Base-by-base conservation (phyloP, 2,113 vertebrate genomes). In the Syrmaticus mikado region DNA sequence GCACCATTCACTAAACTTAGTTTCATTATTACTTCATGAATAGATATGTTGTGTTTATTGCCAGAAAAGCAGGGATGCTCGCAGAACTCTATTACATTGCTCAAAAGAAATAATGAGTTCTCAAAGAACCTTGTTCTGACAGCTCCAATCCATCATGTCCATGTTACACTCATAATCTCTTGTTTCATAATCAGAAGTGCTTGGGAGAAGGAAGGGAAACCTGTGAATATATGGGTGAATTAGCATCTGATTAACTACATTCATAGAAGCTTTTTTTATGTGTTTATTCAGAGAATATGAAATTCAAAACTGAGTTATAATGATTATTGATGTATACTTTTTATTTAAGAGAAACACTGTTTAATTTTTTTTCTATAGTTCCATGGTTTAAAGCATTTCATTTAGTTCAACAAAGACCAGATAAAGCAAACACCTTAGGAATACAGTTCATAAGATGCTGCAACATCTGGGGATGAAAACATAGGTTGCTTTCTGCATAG, bases 51-150 rank as follows among this genome's bases (percentile, higher is more conserved):
- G 12, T 65, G 83, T 90, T 25, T 32, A 20, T 62, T 38, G 53
- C 41, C 18, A 53, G 57, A 53, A 40, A 67, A 71, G 20, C 38
- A 70, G 22, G 8, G 4, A 10, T 65, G 20, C 64, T 87, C 52
- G 22, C 62, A 75, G 71, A 60, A 88, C 52, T 38, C 40, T 92
- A 34, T 67, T 82, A 72, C 81, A 82, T 11, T 81, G 61, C 78
- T 86, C 36, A 74, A 75, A 95, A 78, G 60, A 87, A 91, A 85
- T 50, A 91, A 55, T 57, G 52, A 76, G 22, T 89, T 94, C 91
- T 83, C 45, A 82, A 82, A 93, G 45, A 92, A 80, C 24, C 43
- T 91, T 2, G 0, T 85, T 94, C 76, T 90, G 62, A 88, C 57
- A 68, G 62, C 34, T 83, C 32, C 27, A 93, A 50, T 81, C 27